Conservation (phyloP, 2,113 vertebrate species). For the Perca flavescens region DNA sequence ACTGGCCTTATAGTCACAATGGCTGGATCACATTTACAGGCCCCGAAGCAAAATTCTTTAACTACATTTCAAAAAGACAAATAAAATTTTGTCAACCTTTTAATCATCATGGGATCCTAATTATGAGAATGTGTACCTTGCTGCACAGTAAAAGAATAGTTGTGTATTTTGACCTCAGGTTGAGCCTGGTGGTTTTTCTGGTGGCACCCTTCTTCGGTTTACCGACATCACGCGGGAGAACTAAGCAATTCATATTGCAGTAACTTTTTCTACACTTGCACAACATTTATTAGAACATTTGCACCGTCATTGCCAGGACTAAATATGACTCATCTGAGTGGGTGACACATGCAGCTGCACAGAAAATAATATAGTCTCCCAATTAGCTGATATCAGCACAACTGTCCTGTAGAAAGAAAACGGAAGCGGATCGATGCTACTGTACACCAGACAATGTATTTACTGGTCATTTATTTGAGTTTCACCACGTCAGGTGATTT, state of each 20-base stretch:
- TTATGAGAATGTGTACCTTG: not conserved
- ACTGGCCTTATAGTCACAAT: not conserved
- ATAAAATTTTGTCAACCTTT: not conserved
- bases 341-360: constrained; percentile 24
- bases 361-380: not conserved
- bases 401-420: not conserved
- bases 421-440: not conserved
- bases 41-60: not conserved
- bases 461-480: not conserved
- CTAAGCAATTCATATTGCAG: not conserved
- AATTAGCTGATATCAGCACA: constrained; percentile 18
- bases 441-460: not conserved
- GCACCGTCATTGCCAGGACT: constrained; percentile 59
- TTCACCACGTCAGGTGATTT: not conserved
- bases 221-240: not conserved
- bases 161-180: not conserved
- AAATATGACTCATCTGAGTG: constrained; percentile 61
- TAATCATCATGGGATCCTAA: not conserved
- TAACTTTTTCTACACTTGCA: constrained; percentile 51
- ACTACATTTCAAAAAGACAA: not conserved
- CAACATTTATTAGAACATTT: constrained; percentile 31
- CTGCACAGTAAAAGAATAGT: not conserved
- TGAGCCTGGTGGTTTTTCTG: not conserved
- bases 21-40: not conserved
- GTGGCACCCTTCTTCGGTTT: not conserved